Evolutionary conservation across 2,113 vertebrate species (phyloP).

Genomic region (Sylvia atricapilla): DNA sequence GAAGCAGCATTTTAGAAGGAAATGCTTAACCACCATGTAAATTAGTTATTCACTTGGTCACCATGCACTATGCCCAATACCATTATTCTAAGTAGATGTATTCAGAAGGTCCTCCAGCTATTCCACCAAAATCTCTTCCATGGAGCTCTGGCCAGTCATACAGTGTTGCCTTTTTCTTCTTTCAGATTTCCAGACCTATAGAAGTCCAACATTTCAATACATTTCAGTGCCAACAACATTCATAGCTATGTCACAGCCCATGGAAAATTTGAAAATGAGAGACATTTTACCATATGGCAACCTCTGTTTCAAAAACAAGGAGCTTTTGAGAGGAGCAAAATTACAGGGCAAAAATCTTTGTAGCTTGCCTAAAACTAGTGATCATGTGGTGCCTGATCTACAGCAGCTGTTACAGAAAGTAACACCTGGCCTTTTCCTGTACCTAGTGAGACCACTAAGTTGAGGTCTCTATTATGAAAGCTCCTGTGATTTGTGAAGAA

Average conservation of each 20-base stretch:
- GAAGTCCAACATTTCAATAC: neutral
- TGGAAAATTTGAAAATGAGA: neutral
- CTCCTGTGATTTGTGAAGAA: neutral
- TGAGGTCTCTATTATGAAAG: neutral
- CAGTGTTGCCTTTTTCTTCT: neutral
- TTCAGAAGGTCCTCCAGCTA: neutral
- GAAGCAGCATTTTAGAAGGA: neutral
- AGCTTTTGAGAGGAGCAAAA: neutral
- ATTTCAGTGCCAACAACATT: neutral
- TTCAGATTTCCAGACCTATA: neutral
- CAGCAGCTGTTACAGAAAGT: neutral
- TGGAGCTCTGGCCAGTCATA: neutral
- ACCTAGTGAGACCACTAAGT: neutral
- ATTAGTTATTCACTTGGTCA: neutral
- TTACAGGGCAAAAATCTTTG: neutral
- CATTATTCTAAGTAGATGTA: neutral
- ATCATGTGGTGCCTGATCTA: neutral
- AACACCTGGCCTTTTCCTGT: neutral
- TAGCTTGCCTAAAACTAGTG: neutral
- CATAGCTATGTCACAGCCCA: neutral
- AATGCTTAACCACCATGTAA: neutral
- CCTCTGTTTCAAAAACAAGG: neutral
- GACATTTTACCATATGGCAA: fast-evolving
- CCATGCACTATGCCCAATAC: neutral
- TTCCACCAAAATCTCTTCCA: neutral